These are phyloP conservation scores for Latrodectus hesperus DNA, from an alignment of 2,888 invertebrate species.

Conservation along the genomic window DNA sequence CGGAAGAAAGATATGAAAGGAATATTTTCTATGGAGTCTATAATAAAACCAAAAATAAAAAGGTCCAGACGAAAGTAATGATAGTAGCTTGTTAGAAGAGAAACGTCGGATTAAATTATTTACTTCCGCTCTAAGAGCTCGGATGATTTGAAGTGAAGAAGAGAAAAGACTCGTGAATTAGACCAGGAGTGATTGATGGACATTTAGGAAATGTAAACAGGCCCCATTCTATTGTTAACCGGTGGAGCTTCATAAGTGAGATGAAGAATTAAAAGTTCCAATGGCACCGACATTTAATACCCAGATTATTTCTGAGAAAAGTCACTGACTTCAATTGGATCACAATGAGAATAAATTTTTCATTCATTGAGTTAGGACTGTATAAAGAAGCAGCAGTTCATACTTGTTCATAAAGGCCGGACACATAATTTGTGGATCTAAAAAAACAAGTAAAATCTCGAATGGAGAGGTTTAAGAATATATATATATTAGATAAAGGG, in stretches of 20 bases:
- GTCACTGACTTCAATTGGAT: background rate
- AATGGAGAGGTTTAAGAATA: no score
- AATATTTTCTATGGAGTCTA: background rate
- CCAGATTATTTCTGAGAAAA: background rate
- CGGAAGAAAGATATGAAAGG: background rate
- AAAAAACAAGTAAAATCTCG: no score
- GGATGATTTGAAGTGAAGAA: slow-evolving; percentile 29
- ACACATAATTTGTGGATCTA: no score
- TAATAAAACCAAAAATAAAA: background rate
- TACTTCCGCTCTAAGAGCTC: slow-evolving; percentile 40
- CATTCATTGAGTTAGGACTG: background rate
- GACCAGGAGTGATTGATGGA: background rate
- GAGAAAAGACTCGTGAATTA: background rate
- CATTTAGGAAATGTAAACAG: background rate
- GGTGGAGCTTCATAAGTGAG: background rate
- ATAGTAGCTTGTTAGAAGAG: slow-evolving; percentile 7
- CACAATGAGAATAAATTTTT: background rate
- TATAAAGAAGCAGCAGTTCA: no score
- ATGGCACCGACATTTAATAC: background rate
- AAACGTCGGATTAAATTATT: slow-evolving; percentile 43
- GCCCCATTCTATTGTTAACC: background rate
- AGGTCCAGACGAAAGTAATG: background rate
- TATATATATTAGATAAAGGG: no score
- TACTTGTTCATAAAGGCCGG: no score
- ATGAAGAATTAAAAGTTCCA: background rate